Conservation (phyloP, 2,113 vertebrate genomes). For the Amblyornis subalaris region DNA sequence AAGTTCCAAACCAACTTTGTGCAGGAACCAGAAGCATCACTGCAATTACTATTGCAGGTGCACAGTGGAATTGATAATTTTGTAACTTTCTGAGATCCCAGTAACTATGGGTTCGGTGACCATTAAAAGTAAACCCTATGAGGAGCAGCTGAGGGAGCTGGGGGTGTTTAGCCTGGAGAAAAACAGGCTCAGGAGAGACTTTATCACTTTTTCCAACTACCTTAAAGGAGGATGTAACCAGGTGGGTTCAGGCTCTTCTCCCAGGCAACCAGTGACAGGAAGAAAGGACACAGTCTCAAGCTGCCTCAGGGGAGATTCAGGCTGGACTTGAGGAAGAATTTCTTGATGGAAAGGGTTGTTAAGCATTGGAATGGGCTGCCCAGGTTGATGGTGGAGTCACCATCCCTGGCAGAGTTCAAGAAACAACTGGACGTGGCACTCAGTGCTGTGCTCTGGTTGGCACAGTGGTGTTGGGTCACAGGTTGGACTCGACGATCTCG, state of each 20-base stretch:
- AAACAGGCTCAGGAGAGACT: background rate
- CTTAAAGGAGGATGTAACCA: background rate
- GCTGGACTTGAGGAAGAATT: background rate
- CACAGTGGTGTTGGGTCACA: background rate
- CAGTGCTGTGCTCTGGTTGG: background rate
- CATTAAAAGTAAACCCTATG: background rate
- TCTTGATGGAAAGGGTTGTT: background rate
- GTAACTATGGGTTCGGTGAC: background rate
- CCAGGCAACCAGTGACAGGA: background rate
- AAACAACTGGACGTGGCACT: background rate
- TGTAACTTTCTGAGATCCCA: background rate
- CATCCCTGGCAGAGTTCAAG: background rate
- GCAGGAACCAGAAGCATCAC: background rate
- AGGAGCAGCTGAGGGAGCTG: background rate
- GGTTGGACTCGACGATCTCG: background rate
- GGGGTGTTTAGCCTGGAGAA: background rate
- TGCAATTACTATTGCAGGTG: background rate
- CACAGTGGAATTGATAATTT: background rate
- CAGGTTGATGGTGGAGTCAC: background rate
- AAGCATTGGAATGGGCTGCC: background rate
- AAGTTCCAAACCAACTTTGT: background rate
- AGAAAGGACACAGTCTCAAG: background rate
- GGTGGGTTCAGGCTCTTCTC: background rate
- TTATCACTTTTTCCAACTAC: background rate
- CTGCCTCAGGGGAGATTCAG: background rate